These are phyloP conservation scores for Turdus rufiventris DNA, from an alignment of 2,113 vertebrate species.

Conservation along the genomic window DNA sequence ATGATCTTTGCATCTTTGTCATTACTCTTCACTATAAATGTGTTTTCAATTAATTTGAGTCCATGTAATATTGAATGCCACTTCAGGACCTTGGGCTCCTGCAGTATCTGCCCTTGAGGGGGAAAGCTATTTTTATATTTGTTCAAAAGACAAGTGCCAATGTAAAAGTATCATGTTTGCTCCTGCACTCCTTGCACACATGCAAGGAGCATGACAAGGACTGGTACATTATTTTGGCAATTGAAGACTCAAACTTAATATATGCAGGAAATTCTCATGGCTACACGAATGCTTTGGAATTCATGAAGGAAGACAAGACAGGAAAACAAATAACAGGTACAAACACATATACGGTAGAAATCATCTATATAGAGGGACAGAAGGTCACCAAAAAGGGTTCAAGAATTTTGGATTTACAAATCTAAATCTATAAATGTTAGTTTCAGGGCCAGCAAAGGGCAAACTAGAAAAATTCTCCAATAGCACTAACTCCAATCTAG, in stretches of 20 bases:
- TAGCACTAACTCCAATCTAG: not conserved
- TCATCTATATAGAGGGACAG: not conserved
- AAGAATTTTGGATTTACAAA: not conserved
- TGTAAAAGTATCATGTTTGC: slow-evolving; percentile 18
- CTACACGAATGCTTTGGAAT: not conserved
- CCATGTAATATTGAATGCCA: not conserved
- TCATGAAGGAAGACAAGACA: not conserved
- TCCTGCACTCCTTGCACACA: not conserved
- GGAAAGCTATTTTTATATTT: not conserved
- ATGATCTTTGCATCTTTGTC: not conserved
- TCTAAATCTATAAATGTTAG: not conserved
- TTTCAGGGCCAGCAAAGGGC: not conserved
- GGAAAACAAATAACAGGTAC: not conserved
- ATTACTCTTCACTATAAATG: not conserved
- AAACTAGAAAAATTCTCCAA: not conserved
- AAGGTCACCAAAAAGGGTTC: not conserved
- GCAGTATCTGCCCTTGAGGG: not conserved
- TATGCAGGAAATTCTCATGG: not conserved
- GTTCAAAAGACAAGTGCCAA: slow-evolving; percentile 34
- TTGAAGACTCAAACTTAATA: not conserved
- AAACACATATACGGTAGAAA: not conserved
- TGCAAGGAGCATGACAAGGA: not conserved
- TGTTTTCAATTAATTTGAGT: not conserved
- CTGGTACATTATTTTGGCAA: not conserved
- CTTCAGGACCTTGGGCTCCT: not conserved